Evolutionary conservation across 2,797 vertebrate species (phyloP).

Genomic region (Loriculus beryllinus): DNA sequence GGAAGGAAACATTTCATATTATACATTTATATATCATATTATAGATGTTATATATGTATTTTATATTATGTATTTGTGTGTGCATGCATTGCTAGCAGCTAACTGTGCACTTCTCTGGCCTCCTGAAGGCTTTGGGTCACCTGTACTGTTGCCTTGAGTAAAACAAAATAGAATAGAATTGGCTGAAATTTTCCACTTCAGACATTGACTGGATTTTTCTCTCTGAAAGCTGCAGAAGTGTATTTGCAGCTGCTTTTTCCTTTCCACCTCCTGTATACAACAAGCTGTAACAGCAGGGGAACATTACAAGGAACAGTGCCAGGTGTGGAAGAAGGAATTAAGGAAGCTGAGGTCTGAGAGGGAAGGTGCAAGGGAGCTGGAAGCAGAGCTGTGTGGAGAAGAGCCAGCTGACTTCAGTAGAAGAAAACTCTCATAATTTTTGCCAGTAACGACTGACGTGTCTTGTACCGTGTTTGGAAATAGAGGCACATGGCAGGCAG

Average conservation of each 20-base stretch:
- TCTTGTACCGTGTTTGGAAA: neutral
- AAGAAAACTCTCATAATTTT: neutral
- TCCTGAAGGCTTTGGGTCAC: neutral
- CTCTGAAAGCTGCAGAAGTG: neutral
- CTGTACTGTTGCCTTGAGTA: neutral
- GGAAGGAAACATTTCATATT: neutral
- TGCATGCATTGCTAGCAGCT: neutral
- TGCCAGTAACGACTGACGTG: neutral
- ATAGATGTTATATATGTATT: neutral
- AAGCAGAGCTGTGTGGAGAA: neutral
- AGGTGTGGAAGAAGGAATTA: neutral
- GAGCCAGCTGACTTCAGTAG: neutral
- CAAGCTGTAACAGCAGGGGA: rapidly evolving
- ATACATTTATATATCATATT: neutral
- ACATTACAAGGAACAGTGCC: neutral
- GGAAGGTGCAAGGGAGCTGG: neutral
- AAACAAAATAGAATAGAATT: neutral
- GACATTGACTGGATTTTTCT: neutral
- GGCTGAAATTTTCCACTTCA: neutral
- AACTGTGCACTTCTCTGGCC: neutral
- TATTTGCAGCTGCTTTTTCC: neutral
- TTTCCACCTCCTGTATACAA: neutral
- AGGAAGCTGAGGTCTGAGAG: neutral
- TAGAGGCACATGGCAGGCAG: neutral
- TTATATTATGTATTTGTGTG: neutral